Conservation (phyloP, 2,797 vertebrate genomes). For the Poeciliopsis gracilis region DNA sequence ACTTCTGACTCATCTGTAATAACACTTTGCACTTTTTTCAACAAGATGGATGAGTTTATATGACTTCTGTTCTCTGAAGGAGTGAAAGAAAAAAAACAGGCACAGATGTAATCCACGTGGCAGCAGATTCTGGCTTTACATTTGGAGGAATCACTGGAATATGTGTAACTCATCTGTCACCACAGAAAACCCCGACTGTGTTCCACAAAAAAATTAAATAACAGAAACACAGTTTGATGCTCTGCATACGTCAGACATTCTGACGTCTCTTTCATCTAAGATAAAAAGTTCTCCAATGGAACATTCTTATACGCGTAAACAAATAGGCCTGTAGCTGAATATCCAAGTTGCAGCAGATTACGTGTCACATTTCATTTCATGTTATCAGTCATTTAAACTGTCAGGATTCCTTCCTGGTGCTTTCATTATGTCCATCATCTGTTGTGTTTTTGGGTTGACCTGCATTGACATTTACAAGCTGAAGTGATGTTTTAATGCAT, state of each 20-base stretch:
- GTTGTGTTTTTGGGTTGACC: conserved; percentile 8
- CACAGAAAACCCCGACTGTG: neutral
- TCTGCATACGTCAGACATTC: neutral
- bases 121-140: conserved; percentile 22
- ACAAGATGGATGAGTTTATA: neutral
- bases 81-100: neutral
- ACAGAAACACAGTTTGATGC: neutral
- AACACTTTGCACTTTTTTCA: neutral
- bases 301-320: neutral
- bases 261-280: neutral
- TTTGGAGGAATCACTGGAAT: conserved; percentile 40
- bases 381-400: neutral
- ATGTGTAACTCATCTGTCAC: conserved; percentile 8
- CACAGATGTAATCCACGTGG: conserved; percentile 26
- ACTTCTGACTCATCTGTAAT: neutral
- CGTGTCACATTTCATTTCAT: neutral
- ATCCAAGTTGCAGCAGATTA: neutral
- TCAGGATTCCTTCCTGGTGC: conserved; percentile 21
- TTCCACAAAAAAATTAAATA: neutral
- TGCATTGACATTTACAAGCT: conserved; percentile 18
- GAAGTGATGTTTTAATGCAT: conserved; percentile 8
- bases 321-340: neutral
- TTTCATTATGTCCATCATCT: conserved; percentile 17
- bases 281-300: neutral
- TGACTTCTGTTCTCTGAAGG: neutral